A percentile compares a stretch with the other conserved stretches of the same genome.
These are phyloP conservation scores for Bergia puertoricense DNA, from an alignment of 92 coral and sea anemone species.

Conservation along the genomic window DNA sequence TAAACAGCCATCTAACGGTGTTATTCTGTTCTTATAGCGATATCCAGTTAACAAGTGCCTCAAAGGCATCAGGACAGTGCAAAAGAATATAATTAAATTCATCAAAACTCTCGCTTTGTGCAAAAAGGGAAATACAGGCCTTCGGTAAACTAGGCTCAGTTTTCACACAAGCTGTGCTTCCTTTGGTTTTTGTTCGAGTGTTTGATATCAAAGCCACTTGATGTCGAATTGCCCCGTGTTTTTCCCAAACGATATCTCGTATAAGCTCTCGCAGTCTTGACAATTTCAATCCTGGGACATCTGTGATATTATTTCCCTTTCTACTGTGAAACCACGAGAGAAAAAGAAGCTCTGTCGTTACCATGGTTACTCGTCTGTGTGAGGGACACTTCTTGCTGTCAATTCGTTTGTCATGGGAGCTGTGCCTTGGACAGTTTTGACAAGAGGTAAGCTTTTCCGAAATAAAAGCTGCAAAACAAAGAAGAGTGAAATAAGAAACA, in stretches of 20 bases:
- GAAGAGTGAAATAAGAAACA: not conserved
- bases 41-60: not conserved
- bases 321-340: constrained; percentile 35
- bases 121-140: not conserved
- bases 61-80: not conserved
- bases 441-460: not conserved
- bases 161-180: not conserved
- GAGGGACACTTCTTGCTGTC: not conserved
- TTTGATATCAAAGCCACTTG: not conserved
- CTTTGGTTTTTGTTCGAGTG: not conserved
- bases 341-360: constrained; percentile 9
- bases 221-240: not conserved
- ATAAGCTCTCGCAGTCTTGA: constrained; percentile 25
- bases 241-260: not conserved
- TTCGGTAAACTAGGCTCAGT: not conserved
- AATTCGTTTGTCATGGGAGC: not conserved
- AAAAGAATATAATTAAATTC: not conserved
- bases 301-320: not conserved
- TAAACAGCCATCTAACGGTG: too few species aligned
- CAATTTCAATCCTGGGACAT: constrained; percentile 2
- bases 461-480: constrained; percentile 1
- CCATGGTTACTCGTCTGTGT: not conserved
- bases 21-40: not conserved
- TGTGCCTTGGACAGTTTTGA: not conserved
- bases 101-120: not conserved